A percentile compares a stretch with the other conserved stretches of the same genome.
Evolutionary conservation across 2,888 invertebrate species (phyloP).

Genomic region (Leptinotarsa haldemani): DNA sequence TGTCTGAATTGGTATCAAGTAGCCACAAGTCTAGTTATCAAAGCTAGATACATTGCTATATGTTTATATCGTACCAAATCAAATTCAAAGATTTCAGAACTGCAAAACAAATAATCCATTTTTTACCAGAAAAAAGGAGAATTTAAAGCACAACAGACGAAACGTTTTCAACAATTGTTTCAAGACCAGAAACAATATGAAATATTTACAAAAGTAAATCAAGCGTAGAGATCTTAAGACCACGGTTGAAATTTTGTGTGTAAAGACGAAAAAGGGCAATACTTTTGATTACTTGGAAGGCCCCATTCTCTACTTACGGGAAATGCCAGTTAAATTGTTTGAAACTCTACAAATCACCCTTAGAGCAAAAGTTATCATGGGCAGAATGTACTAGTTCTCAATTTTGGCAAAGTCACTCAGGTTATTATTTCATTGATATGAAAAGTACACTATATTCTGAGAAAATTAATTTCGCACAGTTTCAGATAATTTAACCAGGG

Average conservation of each 20-base stretch:
- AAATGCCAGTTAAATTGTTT: too few relatives aligned
- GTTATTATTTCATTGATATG: not conserved
- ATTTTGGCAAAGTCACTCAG: not conserved
- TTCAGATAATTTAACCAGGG: too few relatives aligned
- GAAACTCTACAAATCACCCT: too few relatives aligned
- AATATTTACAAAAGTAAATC: constrained; percentile 24
- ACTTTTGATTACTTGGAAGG: too few relatives aligned
- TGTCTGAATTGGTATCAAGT: not conserved
- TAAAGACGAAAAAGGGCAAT: too few relatives aligned
- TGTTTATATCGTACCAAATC: constrained; percentile 26
- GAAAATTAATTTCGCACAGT: too few relatives aligned
- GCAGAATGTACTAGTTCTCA: not conserved
- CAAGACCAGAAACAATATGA: constrained; percentile 27
- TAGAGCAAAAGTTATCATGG: not conserved
- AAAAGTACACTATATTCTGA: too few relatives aligned
- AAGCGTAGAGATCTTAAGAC: constrained; percentile 13
- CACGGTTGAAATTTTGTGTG: not conserved
- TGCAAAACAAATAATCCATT: constrained; percentile 31
- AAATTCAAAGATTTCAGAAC: constrained; percentile 19
- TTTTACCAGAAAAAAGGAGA: constrained; percentile 34
- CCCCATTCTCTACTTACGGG: too few relatives aligned
- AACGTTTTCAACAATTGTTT: constrained; percentile 14
- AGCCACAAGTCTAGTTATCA: constrained; percentile 5
- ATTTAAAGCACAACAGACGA: constrained; percentile 24
- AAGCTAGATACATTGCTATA: constrained; percentile 21